Percentiles rank a stretch among this genome's conserved stretches.
Conservation (phyloP, 2,888 invertebrate species). For the Campoletis raptor region DNA sequence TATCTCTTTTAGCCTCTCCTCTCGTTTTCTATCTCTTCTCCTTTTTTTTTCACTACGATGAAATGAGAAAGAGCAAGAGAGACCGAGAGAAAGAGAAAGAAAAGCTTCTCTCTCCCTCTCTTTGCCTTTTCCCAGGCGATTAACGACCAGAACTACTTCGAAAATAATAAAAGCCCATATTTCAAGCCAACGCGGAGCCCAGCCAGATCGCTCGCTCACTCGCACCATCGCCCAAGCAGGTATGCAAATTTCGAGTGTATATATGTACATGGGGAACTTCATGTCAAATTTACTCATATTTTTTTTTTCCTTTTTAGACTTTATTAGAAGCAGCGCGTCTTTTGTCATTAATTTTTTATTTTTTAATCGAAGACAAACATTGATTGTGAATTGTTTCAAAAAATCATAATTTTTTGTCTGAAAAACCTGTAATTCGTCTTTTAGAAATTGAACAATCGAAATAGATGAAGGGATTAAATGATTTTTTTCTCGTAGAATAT, state of each 20-base stretch:
- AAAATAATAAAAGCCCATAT: conserved; percentile 81
- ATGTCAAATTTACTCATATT: neutral
- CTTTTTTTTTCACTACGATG: conserved; percentile 14
- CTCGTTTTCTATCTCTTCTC: conserved; percentile 59
- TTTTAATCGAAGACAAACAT: too few relatives aligned
- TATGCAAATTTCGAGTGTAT: conserved; percentile 80
- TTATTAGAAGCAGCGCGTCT: neutral
- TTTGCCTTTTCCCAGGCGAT: conserved; percentile 70
- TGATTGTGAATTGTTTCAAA: too few relatives aligned
- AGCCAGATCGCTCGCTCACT: conserved; percentile 35
- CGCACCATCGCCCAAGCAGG: conserved; percentile 75
- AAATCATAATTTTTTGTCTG: too few relatives aligned
- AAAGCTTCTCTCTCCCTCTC: conserved; percentile 13
- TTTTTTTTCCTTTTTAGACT: neutral
- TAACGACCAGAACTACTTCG: conserved; percentile 76
- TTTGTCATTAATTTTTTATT: too few relatives aligned
- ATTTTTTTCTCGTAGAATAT: too few relatives aligned
- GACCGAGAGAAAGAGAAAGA: neutral
- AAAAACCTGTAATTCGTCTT: too few relatives aligned
- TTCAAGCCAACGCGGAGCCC: conserved; percentile 73
- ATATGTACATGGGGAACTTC: neutral
- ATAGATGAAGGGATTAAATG: too few relatives aligned
- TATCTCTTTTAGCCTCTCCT: conserved; percentile 65
- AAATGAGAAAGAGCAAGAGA: conserved; percentile 7
- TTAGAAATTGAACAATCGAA: too few relatives aligned